Evolutionary conservation across 2,113 vertebrate species (phyloP), one percentile per base, ranked within the genome.

Genomic region (Ursus arctos): DNA sequence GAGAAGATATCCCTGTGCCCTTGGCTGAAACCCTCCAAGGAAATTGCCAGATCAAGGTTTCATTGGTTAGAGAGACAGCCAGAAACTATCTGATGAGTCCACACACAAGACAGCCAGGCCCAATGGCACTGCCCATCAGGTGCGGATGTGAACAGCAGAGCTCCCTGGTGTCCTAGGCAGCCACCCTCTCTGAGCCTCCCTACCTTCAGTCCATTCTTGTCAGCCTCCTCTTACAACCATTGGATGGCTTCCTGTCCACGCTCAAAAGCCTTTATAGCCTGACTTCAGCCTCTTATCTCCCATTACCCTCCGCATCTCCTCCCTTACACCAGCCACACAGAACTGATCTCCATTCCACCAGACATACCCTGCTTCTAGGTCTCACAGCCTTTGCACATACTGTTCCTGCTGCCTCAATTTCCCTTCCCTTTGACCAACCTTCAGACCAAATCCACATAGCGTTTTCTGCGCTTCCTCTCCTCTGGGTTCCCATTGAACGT

Each of bases 401-500:
- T 59, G 2, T 74, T 59, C 16, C 69, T 61, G 81, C 72, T 59
- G 63, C 49, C 85, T 93, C 49, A 26, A 95, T 11, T 33, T 63
- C 13, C 47, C 65, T 85, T 76, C 79, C 65, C 43, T 82, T 59
- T 77, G 65, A 8, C 31, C 76, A 61, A 47, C 53, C 36, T 49
- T 15, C 12, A 89, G 49, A 71, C 36, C 28, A 55, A 61, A 36
- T 63, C 40, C 79, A 80, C 36, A 47, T 0, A 16, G 12, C 10
- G 21, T 43, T 5, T 57, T 53, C 40, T 19, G 43, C 4, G 5
- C 16, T 2, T 2, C 71, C 31, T 14, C 8, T 12, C 19, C 21
- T 61, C 77, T n/a, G 55, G 2, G 21, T 43, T 11, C 51, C 69
- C 53, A 8, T 0, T 26, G 40, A 4, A 31, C 2, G 1, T 9